Conservation (phyloP, 2,113 vertebrate genomes). For the Menura novaehollandiae region DNA sequence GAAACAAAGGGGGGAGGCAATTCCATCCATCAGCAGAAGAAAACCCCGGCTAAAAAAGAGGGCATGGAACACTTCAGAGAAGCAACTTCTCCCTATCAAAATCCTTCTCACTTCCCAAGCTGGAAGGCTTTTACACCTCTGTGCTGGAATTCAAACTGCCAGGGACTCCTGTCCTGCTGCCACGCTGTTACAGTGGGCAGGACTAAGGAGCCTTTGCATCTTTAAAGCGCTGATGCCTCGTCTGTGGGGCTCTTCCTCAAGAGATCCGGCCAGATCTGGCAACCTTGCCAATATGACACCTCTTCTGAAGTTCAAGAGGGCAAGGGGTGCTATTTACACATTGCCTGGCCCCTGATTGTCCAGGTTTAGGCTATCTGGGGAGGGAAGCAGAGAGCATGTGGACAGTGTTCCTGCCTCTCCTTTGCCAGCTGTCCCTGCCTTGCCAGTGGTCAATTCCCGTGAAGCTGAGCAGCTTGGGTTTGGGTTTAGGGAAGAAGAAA, state of each 20-base stretch:
- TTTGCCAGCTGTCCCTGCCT: not conserved
- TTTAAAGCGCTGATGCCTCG: accelerated
- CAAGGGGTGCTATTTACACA: accelerated
- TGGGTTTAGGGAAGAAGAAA: not conserved
- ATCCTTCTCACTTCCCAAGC: not conserved
- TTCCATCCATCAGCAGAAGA: not conserved
- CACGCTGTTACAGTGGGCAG: not conserved
- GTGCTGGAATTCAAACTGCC: not conserved
- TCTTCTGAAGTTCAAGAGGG: not conserved
- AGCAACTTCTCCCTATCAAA: not conserved
- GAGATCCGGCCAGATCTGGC: not conserved
- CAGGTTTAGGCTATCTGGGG: not conserved
- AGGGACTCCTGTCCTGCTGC: not conserved
- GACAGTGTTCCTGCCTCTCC: not conserved
- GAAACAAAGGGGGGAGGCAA: not conserved
- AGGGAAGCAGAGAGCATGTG: not conserved
- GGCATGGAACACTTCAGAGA: not conserved
- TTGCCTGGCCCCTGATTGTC: not conserved
- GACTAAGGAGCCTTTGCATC: not conserved
- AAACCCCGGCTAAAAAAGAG: not conserved
- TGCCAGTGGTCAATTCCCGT: not conserved
- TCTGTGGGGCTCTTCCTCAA: not conserved
- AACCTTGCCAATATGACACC: not conserved
- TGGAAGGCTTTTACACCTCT: not conserved
- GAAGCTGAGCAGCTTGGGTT: not conserved